Evolutionary conservation across 2,113 vertebrate genomes (phyloP).

Genomic region (Leptodactylus fuscus): DNA sequence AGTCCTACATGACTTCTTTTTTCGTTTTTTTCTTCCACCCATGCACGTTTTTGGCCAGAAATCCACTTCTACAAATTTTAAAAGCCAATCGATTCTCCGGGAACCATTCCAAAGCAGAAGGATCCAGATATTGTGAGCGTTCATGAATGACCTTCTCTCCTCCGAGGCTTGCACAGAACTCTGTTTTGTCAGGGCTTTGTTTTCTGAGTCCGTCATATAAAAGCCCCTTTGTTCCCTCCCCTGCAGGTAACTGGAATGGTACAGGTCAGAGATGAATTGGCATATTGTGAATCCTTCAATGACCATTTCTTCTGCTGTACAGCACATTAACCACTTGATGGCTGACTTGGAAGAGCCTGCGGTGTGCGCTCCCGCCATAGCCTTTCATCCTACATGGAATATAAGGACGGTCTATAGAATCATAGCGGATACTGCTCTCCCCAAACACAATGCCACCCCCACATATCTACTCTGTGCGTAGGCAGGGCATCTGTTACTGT

Average conservation of each 20-base stretch:
- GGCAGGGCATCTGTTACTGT: slow-evolving; percentile 36
- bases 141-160: background rate
- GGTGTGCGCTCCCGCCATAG: background rate
- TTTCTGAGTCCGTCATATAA: background rate
- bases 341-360: background rate
- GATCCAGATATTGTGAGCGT: background rate
- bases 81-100: background rate
- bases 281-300: background rate
- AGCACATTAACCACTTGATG: background rate
- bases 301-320: no score
- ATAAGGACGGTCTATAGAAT: slow-evolving; percentile 9
- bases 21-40: background rate
- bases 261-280: background rate
- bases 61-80: background rate
- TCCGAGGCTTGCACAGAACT: background rate
- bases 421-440: background rate
- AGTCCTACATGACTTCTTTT: no score
- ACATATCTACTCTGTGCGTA: slow-evolving; percentile 19
- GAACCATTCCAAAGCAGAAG: background rate
- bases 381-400: background rate
- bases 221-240: background rate
- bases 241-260: background rate
- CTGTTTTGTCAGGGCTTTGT: background rate
- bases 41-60: background rate
- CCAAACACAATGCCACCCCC: slow-evolving; percentile 29